Conservation (phyloP, 2,113 vertebrate species). For the Panthera tigris region DNA sequence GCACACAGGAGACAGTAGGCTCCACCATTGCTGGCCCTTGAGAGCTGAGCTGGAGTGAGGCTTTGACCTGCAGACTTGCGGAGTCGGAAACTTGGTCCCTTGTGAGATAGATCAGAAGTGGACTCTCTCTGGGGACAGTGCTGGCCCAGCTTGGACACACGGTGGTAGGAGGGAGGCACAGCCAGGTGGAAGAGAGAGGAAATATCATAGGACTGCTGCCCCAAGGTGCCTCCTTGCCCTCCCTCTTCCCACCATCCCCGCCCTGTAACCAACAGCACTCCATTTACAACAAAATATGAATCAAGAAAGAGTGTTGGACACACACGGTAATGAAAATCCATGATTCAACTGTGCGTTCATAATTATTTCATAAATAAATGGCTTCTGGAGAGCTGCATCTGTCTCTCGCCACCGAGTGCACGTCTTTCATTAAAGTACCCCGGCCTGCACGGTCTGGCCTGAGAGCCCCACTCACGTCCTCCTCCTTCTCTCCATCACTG, state of each 20-base stretch:
- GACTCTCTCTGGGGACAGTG: conserved; percentile 36
- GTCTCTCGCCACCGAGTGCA: conserved; percentile 79
- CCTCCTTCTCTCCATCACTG: conserved; percentile 93
- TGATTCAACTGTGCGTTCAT: conserved; percentile 85
- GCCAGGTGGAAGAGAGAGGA: not conserved
- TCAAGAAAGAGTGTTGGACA: conserved; percentile 80
- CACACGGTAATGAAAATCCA: conserved; percentile 84
- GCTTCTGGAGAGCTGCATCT: conserved; percentile 84
- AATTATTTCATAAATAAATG: conserved; percentile 91
- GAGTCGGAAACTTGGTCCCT: not conserved
- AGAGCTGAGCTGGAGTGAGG: conserved; percentile 44
- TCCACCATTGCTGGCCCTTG: not conserved
- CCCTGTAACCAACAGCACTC: conserved; percentile 65
- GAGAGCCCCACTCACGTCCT: conserved; percentile 92
- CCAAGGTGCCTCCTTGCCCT: conserved; percentile 24
- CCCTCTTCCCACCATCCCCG: not conserved
- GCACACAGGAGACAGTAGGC: conserved; percentile 42
- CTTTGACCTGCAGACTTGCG: conserved; percentile 57
- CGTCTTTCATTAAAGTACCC: conserved; percentile 86
- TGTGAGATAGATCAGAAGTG: not conserved
- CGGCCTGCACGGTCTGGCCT: conserved; percentile 76
- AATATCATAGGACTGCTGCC: conserved; percentile 16
- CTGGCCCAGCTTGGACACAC: conserved; percentile 3
- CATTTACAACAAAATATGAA: conserved; percentile 79
- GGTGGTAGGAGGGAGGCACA: not conserved